Conservation (phyloP, 2,888 invertebrate species). For the Plagodis pulveraria region DNA sequence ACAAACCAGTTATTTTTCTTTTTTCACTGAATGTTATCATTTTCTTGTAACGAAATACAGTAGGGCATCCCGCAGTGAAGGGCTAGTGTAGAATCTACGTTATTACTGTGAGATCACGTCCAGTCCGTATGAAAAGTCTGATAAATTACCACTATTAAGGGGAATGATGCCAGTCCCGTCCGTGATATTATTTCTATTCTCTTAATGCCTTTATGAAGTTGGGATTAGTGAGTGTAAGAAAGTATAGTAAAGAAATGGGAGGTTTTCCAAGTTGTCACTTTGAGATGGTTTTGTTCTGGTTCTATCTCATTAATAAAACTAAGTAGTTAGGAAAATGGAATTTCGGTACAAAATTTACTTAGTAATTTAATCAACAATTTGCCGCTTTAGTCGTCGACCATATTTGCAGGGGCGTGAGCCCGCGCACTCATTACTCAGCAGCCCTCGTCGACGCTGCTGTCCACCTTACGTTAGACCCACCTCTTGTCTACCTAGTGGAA, state of each 20-base stretch:
- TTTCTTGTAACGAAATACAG: background rate
- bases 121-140: conserved; percentile 33
- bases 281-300: background rate
- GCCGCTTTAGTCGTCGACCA: too few species aligned
- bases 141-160: conserved; percentile 41
- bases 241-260: too few species aligned
- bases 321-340: background rate
- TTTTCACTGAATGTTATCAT: background rate
- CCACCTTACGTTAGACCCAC: too few species aligned
- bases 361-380: too few species aligned
- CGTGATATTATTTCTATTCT: conserved; percentile 26
- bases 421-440: too few species aligned
- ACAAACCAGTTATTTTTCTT: too few species aligned
- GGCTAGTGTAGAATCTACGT: conserved; percentile 1
- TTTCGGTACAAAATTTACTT: too few species aligned
- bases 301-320: too few species aligned
- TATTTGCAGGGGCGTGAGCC: too few species aligned
- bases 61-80: background rate
- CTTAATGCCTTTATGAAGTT: conserved; percentile 16
- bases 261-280: background rate
- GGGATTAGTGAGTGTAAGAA: conserved; percentile 7
- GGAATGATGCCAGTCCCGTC: conserved; percentile 25
- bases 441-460: too few species aligned
- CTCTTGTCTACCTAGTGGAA: too few species aligned
- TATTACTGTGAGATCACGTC: conserved; percentile 39